These are phyloP conservation scores for Progne subis DNA, from an alignment of 2,113 vertebrate species.

Conservation along the genomic window DNA sequence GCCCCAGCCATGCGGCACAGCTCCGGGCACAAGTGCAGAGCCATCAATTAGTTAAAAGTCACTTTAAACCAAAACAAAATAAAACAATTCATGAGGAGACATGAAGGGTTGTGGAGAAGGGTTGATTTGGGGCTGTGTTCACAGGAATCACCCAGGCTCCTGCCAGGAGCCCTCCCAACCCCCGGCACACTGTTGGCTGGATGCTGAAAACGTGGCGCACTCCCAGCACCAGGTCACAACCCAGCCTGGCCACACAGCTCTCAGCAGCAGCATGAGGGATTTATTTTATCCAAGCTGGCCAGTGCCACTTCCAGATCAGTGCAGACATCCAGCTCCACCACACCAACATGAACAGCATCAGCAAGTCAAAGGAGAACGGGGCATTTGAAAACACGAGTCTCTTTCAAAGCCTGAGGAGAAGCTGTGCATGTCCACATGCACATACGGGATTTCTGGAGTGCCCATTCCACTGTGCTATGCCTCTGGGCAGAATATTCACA, in stretches of 20 bases:
- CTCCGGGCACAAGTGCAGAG: rapidly evolving
- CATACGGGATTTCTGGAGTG: neutral
- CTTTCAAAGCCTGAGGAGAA: neutral
- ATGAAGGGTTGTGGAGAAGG: neutral
- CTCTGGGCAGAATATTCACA: neutral
- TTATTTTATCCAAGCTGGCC: neutral
- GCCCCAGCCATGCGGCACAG: rapidly evolving
- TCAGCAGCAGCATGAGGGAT: neutral
- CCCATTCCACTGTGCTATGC: neutral
- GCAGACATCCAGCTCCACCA: neutral
- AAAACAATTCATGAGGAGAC: neutral
- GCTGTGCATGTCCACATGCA: rapidly evolving
- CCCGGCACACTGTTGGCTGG: rapidly evolving
- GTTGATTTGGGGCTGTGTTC: neutral
- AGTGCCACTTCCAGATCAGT: neutral
- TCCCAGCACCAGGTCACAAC: rapidly evolving
- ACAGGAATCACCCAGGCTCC: neutral
- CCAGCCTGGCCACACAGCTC: neutral
- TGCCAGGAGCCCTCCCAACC: neutral
- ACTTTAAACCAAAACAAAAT: neutral
- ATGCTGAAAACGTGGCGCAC: rapidly evolving
- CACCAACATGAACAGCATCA: neutral
- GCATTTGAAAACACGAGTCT: rapidly evolving
- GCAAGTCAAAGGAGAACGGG: neutral
- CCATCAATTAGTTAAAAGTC: neutral